Evolutionary conservation across 2,113 vertebrate genomes (phyloP), one percentile per base, ranked within the genome.

Genomic region (Dendrocopos noguchii): DNA sequence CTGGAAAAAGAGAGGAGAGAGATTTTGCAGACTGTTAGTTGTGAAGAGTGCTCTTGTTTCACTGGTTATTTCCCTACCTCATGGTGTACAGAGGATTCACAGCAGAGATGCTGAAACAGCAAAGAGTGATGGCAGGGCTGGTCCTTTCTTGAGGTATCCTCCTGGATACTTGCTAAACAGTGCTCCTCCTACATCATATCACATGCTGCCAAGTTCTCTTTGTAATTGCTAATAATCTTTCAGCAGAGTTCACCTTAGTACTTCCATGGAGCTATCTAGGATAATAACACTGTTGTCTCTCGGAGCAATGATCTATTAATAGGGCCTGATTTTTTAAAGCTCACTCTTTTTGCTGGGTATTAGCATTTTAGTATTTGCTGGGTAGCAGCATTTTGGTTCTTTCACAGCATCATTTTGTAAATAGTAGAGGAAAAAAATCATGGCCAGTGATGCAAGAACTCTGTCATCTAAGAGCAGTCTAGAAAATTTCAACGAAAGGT

Each of bases 1-100:
- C 90, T 96, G 63, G 64, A 89, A 93, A 88, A 88, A 81, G 39
- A 95, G 80, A 84, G 76, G 47, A 87, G 68, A 94, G 92, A 88
- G 28, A 73, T 90, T 85, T 92, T 83, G 53, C 61, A 60, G 3
- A 25, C n/a, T 50, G 71, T 90, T 92, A 94, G 56, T 74, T 85
- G 44, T 4, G 6, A 75, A 25, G 50, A 66, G 39, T 39, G 46
- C 64, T 76, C 71, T 70, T 3, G 3, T 80, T 79, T 88, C 72
- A 59, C 11, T 57, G 67, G 42, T 68, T 68, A 21, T 73, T 88
- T 74, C 72, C 87, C 80, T 68, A 88, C 82, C 73, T 92, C 46
- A 7, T 16, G 39, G 31, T 7, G 55, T 19, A 27, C 36, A 57
- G 68, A 52, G 36, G 63, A 34, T 39, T 93, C 79, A 66, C 34